Percentiles rank a stretch among this genome's conserved stretches.
These are phyloP conservation scores for Lithobates sylvaticus DNA, from an alignment of 2,797 vertebrate species.

Conservation along the genomic window DNA sequence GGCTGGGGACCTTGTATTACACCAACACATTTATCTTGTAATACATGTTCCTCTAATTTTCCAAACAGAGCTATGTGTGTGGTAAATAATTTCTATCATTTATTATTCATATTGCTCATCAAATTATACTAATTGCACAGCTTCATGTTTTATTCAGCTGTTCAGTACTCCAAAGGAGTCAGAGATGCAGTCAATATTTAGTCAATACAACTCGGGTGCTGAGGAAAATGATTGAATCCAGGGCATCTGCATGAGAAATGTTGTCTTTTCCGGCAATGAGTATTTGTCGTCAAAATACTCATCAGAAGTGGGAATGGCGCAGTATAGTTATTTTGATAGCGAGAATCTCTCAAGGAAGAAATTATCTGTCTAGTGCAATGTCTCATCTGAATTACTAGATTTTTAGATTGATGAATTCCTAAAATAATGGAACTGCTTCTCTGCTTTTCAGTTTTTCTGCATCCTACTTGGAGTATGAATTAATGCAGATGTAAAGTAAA, in stretches of 20 bases:
- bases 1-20: slow-evolving; percentile 11
- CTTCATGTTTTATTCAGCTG: slow-evolving; percentile 43
- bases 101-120: slow-evolving; percentile 50
- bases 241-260: not conserved
- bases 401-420: not conserved
- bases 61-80: slow-evolving; percentile 43
- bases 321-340: not conserved
- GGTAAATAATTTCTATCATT: slow-evolving; percentile 42
- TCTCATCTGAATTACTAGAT: not conserved
- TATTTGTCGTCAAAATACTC: not conserved
- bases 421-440: not conserved
- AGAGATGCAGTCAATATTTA: slow-evolving; percentile 40
- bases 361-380: not conserved
- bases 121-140: slow-evolving; percentile 46
- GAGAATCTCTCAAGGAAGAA: not conserved
- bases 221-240: slow-evolving; percentile 14
- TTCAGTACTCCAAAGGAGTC: slow-evolving; percentile 13
- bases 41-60: slow-evolving; percentile 28
- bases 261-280: not conserved
- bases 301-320: not conserved
- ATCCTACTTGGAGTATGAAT: no score
- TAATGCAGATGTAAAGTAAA: no score
- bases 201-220: slow-evolving; percentile 12
- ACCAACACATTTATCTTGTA: slow-evolving; percentile 34
- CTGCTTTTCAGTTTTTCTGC: not conserved